Conservation (phyloP, 2,797 vertebrate genomes). For the Coregonus ussuriensis region DNA sequence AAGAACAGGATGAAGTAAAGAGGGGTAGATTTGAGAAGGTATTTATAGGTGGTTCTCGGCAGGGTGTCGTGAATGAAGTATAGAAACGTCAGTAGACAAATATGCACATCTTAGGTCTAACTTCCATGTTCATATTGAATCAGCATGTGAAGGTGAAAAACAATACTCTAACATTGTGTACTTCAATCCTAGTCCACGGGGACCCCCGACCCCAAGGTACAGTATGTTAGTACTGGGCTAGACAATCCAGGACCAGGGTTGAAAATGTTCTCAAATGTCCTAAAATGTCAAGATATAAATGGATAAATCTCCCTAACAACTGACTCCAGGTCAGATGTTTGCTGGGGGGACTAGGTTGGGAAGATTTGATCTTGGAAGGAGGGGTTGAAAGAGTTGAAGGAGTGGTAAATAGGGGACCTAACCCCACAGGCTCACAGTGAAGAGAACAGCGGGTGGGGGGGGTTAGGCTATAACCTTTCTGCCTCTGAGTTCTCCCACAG, state of each 20-base stretch:
- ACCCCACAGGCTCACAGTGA: conserved; percentile 8
- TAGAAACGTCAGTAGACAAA: conserved; percentile 46
- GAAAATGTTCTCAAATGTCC: background rate
- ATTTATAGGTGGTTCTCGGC: conserved; percentile 56
- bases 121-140: background rate
- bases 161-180: background rate
- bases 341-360: background rate
- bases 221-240: background rate
- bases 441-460: conserved; percentile 30
- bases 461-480: conserved; percentile 62
- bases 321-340: background rate
- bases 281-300: background rate
- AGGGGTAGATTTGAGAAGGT: conserved; percentile 61
- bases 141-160: background rate
- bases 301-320: background rate
- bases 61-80: conserved; percentile 24
- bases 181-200: background rate
- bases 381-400: background rate
- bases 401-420: background rate
- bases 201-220: background rate
- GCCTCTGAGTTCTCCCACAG: conserved; percentile 45
- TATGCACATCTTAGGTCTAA: background rate
- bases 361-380: conserved; percentile 17
- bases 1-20: conserved; percentile 67
- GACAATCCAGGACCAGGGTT: background rate